A percentile compares a stretch with the other conserved stretches of the same genome.
phyloP scores from a whole-genome alignment of 2,113 vertebrate species.

The Rattus rattus region DNA sequence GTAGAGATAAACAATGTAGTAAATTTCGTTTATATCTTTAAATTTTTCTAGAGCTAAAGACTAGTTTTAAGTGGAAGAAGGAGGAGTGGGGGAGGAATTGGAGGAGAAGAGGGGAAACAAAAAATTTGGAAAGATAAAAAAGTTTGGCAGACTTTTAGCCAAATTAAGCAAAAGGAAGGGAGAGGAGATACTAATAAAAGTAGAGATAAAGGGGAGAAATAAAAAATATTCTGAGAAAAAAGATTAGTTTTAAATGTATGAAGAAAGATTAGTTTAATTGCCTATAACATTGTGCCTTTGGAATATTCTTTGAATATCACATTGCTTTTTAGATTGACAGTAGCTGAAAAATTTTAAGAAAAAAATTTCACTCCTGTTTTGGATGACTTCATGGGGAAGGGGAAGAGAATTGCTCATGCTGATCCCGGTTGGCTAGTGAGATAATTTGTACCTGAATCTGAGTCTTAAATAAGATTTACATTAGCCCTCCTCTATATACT shows the following conservation, averaged over 20 bases:
- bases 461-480: background rate
- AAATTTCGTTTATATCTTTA: background rate
- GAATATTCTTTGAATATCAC: background rate
- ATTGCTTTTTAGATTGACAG: background rate
- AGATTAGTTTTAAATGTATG: slow-evolving; percentile 27
- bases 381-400: background rate
- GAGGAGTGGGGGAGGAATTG: too few species aligned
- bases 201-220: too few species aligned
- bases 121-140: too few species aligned
- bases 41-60: background rate
- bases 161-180: too few species aligned
- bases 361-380: background rate
- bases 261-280: slow-evolving; percentile 16
- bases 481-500: background rate
- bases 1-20: background rate
- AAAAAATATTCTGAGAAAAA: too few species aligned
- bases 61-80: slow-evolving; percentile 32
- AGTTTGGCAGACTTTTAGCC: too few species aligned
- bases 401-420: background rate
- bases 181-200: too few species aligned
- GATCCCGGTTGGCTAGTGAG: background rate
- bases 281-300: background rate
- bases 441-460: background rate
- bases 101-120: too few species aligned
- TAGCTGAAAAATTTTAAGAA: background rate